Evolutionary conservation across 2,888 invertebrate genomes (phyloP), one percentile per base, ranked within the genome.

Genomic region (Tinea pellionella): DNA sequence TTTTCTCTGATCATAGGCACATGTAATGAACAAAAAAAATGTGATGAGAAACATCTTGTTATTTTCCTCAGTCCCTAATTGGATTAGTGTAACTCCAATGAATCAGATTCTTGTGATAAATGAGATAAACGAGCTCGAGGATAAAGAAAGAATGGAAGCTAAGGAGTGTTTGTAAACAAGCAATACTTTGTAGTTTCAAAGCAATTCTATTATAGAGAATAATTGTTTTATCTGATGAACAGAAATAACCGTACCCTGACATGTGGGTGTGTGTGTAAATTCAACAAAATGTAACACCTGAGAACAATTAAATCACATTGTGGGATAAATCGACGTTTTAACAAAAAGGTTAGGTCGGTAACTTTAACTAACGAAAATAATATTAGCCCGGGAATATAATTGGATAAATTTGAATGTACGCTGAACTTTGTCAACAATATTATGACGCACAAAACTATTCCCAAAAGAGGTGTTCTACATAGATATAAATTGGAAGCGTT

Each of bases 31-130:
- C 57, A 32, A 57, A 57, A 57, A 57, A 57, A 32, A 13, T 32
- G 32, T 53, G 53, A 19, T 24, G 53, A 61, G 43, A 43, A 32
- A 60, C 61, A 60, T 61, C 42, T 59, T 59, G 55, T 55, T 61
- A 62, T 62, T 63, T 61, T 30, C 15, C 47, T 47, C 15, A 57
- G 43, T 63, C 60, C 47, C 62, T 74, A 73, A 76, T 73, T 73
- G 71, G 70, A 70, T 75, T 74, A 71, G 67, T 68, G 68, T 69
- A 67, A 72, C 70, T 70, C 68, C 67, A 66, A 73, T 70, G 73
- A 70, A 73, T 69, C 70, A 73, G 70, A 73, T 71, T 71, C 66
- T 64, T 67, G 68, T 68, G 68, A 71, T 71, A 70, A 71, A 69
- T 66, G 70, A 68, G 65, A 57, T 57, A 57, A 57, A 57, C 57